Conservation (phyloP, 2,113 vertebrate species). For the Elephas maximus region DNA sequence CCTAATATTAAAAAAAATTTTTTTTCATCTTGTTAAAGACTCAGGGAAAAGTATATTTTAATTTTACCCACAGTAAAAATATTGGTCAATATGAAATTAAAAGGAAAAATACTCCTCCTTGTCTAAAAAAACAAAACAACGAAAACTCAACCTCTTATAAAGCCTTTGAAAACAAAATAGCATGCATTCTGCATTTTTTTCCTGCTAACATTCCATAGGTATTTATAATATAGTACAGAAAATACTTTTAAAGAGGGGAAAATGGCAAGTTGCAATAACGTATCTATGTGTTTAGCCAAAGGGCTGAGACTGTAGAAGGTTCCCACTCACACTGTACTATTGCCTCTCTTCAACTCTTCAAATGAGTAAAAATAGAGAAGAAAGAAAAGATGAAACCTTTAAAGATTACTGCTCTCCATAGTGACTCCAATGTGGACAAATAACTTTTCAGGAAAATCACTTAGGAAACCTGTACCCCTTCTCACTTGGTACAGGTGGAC, state of each 20-base stretch:
- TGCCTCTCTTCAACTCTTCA: conserved; percentile 43
- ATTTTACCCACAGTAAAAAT: conserved; percentile 87
- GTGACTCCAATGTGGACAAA: background rate
- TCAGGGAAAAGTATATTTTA: conserved; percentile 86
- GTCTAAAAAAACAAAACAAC: conserved; percentile 5
- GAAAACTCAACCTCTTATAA: conserved; percentile 78
- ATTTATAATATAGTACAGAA: conserved; percentile 83
- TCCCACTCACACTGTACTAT: background rate
- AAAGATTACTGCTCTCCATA: background rate
- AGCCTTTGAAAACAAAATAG: conserved; percentile 85
- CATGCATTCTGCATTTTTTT: conserved; percentile 77
- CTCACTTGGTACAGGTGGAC: background rate
- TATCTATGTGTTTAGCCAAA: conserved; percentile 74
- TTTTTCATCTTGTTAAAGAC: conserved; percentile 84
- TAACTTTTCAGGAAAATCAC: background rate
- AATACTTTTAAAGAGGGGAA: conserved; percentile 76
- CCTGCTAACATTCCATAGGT: conserved; percentile 81
- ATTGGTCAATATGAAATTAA: conserved; percentile 85
- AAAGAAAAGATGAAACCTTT: conserved; percentile 9
- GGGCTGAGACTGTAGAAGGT: conserved; percentile 59
- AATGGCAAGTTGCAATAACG: conserved; percentile 80
- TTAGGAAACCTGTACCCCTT: background rate
- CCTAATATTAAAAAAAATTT: conserved; percentile 80
- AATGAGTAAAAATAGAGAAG: background rate
- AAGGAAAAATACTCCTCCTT: conserved; percentile 83